Evolutionary conservation across 2,888 invertebrate genomes (phyloP), one percentile per base, ranked within the genome.

Genomic region (Habroteleia sp.): DNA sequence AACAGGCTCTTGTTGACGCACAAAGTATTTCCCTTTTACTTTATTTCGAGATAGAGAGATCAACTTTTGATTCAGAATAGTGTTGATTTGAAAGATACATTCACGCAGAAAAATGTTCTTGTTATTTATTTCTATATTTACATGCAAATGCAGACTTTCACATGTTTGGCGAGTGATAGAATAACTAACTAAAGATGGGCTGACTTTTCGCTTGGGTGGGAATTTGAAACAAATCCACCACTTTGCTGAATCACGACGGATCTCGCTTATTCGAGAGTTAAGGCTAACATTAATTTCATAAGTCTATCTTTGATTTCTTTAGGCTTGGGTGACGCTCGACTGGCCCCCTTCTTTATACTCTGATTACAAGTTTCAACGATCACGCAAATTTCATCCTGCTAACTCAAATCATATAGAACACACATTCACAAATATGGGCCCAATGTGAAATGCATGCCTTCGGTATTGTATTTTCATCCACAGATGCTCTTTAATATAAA

Each of bases 251-350:
- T 87, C 84, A 84, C 80, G 85, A 85, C 80, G 79, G 82, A 85
- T 84, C 84, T 83, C 82, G 77, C 80, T 81, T 80, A 77, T 81
- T 79, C 80, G 80, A 83, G 79, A 81, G 79, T 81, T 83, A 83
- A 72, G 82, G 80, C 79, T 83, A 83, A 80, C 79, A 81, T 84
- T 82, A 83, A 79, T 79, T 80, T 77, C 79, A 82, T 84, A 84
- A 84, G 82, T 87, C 85, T 87, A 87, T 85, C 80, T 87, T 88
- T 87, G 87, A 87, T 87, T 88, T 84, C 76, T 79, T 87, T 87
- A 88, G 87, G 87, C 87, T 86, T 78, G 84, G 86, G 85, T 81
- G 84, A 83, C 84, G 74, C 84, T 77, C 80, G 77, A 81, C 81
- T 84, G 83, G 29, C 83, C 85, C 84, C 85, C 84, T 84, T 83